Evolutionary conservation across 2,797 vertebrate genomes (phyloP), one percentile per base, ranked within the genome.

Genomic region (Morus bassanus): DNA sequence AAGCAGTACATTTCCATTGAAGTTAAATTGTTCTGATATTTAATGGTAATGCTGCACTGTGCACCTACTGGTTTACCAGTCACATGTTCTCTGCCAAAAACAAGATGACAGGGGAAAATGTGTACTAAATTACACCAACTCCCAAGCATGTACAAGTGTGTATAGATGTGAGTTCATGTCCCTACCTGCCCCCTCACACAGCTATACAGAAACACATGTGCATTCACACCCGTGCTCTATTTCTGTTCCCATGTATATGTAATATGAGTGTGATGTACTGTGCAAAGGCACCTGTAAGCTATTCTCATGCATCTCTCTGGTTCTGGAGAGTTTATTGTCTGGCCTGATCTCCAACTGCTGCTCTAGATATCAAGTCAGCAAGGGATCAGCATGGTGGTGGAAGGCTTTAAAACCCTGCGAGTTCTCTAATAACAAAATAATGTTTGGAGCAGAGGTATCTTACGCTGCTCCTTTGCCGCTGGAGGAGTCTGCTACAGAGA

Each of bases 1-100:
- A 91, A 91, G 91, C 81, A 94, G 92, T 86, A n/a, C 78, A 15
- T 89, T 95, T 89, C 90, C 85, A 80, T 13, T 87, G 89, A 81
- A 90, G 75, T 91, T 85, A 61, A 92, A 87, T 75, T 85, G 68
- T 80, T 74, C 74, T 63, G 45, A n/a, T 73, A 68, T 82, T 94
- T 72, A 73, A 92, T 50, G 77, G 77, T 45, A 80, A 48, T 64
- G 18, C 85, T 59, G 88, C 68, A 63, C 70, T 82, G 76, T 19
- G 39, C 69, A 76, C 87, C 89, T 88, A 35, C 78, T 78, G 68
- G 46, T 82, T 95, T 85, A 89, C 89, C 81, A 87, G 92, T 53
- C 1, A 1, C 1, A 1, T 67, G 69, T 91, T 82, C 76, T 64
- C 50, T 91, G 74, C 84, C 46, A 72, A 95, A 95, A 93, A 41